These are phyloP conservation scores for Hoplias malabaricus DNA, from an alignment of 2,113 vertebrate genomes.

Conservation along the genomic window DNA sequence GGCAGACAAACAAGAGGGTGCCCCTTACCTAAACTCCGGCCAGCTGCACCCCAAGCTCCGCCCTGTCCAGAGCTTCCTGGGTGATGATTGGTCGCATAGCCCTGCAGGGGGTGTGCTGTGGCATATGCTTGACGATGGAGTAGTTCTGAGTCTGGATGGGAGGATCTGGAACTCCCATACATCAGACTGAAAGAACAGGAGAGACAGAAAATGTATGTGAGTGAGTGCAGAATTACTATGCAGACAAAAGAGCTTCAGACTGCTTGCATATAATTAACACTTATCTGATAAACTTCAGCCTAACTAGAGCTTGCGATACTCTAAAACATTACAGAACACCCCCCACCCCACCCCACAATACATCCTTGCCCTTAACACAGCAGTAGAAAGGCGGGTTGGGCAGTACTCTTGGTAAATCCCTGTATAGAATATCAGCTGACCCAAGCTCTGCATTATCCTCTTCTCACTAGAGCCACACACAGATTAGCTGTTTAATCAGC, in stretches of 20 bases:
- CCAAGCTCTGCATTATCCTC: constrained; percentile 26
- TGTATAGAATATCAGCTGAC: constrained; percentile 28
- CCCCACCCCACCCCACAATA: too few relatives aligned
- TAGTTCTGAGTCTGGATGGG: constrained; percentile 87
- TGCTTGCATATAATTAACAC: constrained; percentile 2
- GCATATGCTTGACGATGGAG: constrained; percentile 85
- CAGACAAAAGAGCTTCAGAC: constrained; percentile 14
- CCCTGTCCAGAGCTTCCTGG: constrained; percentile 76
- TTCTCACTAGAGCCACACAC: constrained; percentile 13
- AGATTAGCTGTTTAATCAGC: constrained; percentile 47
- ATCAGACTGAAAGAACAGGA: constrained; percentile 74
- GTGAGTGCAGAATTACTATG: neutral
- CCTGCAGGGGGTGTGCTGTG: constrained; percentile 84
- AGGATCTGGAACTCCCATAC: constrained; percentile 86
- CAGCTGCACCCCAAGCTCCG: constrained; percentile 69
- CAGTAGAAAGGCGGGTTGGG: neutral
- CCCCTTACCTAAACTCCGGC: constrained; percentile 69
- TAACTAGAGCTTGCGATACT: neutral
- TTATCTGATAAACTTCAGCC: neutral
- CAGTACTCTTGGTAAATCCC: constrained; percentile 5
- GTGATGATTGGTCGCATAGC: constrained; percentile 90
- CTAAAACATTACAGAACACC: neutral
- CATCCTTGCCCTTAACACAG: neutral
- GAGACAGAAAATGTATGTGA: neutral
- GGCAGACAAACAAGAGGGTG: neutral